Evolutionary conservation across 2,888 invertebrate species (phyloP).

Genomic region (Plebejus argus): DNA sequence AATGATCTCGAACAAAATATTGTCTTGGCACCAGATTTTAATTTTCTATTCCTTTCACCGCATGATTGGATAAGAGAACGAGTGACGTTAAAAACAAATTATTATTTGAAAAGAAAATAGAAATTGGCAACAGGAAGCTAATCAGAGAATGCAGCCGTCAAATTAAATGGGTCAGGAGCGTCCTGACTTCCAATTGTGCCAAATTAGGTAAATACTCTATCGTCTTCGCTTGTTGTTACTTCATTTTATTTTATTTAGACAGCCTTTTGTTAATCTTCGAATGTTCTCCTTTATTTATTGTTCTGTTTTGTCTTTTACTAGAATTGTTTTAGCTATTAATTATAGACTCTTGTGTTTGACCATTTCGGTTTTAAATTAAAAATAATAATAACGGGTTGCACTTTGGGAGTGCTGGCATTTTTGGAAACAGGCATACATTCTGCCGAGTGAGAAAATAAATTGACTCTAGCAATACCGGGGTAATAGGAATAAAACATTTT

Average conservation of each 20-base stretch:
- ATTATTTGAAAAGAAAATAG: slow-evolving; percentile 58
- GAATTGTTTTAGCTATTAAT: neutral
- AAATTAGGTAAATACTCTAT: slow-evolving; percentile 66
- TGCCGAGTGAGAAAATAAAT: neutral
- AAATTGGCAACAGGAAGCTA: slow-evolving; percentile 74
- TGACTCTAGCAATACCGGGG: too few relatives aligned
- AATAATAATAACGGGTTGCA: neutral
- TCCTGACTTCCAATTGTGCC: slow-evolving; percentile 59
- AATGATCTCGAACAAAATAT: neutral
- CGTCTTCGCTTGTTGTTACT: slow-evolving; percentile 44
- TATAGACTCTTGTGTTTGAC: neutral
- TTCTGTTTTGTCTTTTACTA: neutral
- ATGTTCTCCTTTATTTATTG: neutral
- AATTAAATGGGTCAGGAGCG: slow-evolving; percentile 67
- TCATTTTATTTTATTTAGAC: slow-evolving; percentile 12
- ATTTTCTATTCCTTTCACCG: neutral
- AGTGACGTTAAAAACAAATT: slow-evolving; percentile 43
- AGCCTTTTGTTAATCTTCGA: neutral
- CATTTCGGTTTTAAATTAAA: neutral
- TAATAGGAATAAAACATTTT: too few relatives aligned
- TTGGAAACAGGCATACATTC: neutral
- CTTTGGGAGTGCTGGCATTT: neutral
- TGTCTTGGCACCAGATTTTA: neutral
- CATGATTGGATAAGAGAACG: slow-evolving; percentile 45
- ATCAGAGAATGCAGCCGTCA: slow-evolving; percentile 65